A percentile compares a stretch with the other conserved stretches of the same genome.
Conservation (phyloP, 1,140 invertebrate species). For the Zaprionus davidi region DNA sequence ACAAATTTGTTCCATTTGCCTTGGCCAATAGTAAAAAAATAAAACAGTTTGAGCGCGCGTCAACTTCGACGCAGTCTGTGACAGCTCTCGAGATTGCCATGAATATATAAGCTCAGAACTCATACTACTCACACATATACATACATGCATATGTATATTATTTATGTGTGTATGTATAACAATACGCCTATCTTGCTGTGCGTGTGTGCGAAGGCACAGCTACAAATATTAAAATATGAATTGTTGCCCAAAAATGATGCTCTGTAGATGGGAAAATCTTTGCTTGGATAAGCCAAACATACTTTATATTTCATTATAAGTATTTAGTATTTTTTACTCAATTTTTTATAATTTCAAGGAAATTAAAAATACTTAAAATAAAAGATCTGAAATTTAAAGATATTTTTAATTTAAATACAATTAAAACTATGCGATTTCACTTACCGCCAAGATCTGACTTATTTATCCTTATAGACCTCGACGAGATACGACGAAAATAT, state of each 20-base stretch:
- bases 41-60: slow-evolving; percentile 37
- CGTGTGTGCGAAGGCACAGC: not conserved
- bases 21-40: slow-evolving; percentile 71
- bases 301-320: no score
- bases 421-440: no score
- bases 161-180: slow-evolving; percentile 2
- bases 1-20: slow-evolving; percentile 60
- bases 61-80: slow-evolving; percentile 60
- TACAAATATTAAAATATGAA: slow-evolving; percentile 16
- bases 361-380: no score
- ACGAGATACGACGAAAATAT: no score
- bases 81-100: slow-evolving; percentile 75
- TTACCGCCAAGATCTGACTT: no score
- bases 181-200: not conserved
- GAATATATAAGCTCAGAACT: slow-evolving; percentile 62
- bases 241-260: not conserved
- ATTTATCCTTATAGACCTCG: no score
- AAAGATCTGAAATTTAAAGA: no score
- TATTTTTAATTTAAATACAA: no score
- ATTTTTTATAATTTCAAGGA: no score
- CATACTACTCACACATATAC: slow-evolving; percentile 26
- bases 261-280: not conserved
- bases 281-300: not conserved
- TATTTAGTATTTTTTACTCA: no score
- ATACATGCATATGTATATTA: slow-evolving; percentile 21